These are phyloP conservation scores for Lymantria dispar DNA, from an alignment of 2,888 invertebrate genomes.

Conservation along the genomic window DNA sequence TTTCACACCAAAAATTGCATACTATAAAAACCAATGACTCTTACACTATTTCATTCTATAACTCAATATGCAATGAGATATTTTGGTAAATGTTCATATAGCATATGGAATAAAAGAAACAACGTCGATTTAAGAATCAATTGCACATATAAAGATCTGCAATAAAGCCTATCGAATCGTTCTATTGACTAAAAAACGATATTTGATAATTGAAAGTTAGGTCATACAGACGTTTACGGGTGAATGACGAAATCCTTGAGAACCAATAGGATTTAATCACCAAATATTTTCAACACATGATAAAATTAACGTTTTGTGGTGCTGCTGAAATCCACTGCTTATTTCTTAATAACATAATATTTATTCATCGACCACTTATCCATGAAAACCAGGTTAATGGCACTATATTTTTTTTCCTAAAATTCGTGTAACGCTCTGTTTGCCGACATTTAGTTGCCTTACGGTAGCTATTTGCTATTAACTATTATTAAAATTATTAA, in stretches of 20 bases:
- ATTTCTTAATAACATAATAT: conserved; percentile 34
- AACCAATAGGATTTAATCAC: background rate
- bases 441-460: conserved; percentile 14
- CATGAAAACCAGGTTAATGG: conserved; percentile 56
- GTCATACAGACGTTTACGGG: background rate
- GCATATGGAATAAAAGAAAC: too few relatives aligned
- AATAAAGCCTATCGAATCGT: background rate
- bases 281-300: conserved; percentile 6
- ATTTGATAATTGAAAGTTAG: background rate
- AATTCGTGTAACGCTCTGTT: conserved; percentile 50
- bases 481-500: background rate
- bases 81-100: too few relatives aligned
- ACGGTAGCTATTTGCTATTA: conserved; percentile 7
- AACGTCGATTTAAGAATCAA: too few relatives aligned
- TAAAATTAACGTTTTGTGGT: conserved; percentile 8
- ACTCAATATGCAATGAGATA: background rate
- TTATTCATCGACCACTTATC: conserved; percentile 48
- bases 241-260: background rate
- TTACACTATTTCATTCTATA: background rate
- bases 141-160: background rate
- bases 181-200: background rate
- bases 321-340: conserved; percentile 10
- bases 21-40: background rate
- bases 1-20: background rate
- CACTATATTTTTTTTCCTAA: conserved; percentile 30